phyloP scores from a whole-genome alignment of 2,113 vertebrate genomes.

The Pycnonotus jocosus region DNA sequence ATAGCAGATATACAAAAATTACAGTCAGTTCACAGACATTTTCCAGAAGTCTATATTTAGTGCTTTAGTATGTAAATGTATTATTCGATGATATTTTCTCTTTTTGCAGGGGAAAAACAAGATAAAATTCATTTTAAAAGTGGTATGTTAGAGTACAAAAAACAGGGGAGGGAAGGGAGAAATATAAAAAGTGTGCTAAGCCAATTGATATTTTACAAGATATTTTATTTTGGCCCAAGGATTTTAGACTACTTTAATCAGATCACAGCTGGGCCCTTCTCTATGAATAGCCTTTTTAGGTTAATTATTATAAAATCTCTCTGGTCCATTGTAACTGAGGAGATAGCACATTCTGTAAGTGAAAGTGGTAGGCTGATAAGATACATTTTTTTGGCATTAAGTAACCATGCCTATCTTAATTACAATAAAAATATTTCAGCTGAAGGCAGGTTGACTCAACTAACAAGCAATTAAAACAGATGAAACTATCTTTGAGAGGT shows the following conservation, averaged over 20 bases:
- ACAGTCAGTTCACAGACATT: neutral
- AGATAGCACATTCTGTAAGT: neutral
- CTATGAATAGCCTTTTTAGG: neutral
- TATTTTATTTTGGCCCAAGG: neutral
- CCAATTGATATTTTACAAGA: neutral
- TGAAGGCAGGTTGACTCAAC: neutral
- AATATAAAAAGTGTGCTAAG: neutral
- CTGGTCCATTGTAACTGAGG: neutral
- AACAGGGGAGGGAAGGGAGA: neutral
- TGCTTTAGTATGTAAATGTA: neutral
- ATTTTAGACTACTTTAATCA: constrained; percentile 1
- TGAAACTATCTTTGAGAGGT: neutral
- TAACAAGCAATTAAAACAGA: constrained; percentile 38
- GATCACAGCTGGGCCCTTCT: neutral
- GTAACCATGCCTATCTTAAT: neutral
- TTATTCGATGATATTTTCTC: neutral
- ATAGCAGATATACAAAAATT: neutral
- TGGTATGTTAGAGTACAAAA: neutral
- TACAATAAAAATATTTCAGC: neutral
- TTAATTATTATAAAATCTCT: constrained; percentile 4
- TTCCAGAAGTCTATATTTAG: neutral
- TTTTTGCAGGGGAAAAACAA: neutral
- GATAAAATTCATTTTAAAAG: neutral
- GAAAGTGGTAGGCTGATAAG: neutral
- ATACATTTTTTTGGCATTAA: neutral